These are phyloP conservation scores for Kuschelorhynchus macadamiae DNA, from an alignment of 2,888 invertebrate genomes.

Conservation along the genomic window DNA sequence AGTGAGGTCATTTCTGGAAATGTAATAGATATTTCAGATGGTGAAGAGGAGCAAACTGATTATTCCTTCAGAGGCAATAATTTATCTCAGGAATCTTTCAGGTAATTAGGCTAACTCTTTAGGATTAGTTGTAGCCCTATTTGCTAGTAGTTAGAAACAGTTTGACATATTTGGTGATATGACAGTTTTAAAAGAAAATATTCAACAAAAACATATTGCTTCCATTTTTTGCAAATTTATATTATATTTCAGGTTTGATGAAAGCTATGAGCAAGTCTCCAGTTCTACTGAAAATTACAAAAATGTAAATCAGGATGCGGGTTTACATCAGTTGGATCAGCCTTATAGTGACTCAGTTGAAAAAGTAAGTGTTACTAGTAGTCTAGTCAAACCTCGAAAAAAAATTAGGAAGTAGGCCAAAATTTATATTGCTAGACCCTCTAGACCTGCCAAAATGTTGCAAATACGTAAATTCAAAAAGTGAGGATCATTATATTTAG, in stretches of 20 bases:
- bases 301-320: constrained; percentile 57
- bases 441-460: too few relatives aligned
- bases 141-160: constrained; percentile 4
- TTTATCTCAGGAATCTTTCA: constrained; percentile 53
- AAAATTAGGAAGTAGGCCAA: too few relatives aligned
- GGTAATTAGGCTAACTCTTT: constrained; percentile 44
- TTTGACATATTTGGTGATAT: too few relatives aligned
- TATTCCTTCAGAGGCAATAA: constrained; percentile 58
- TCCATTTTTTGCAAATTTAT: too few relatives aligned
- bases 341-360: constrained; percentile 68
- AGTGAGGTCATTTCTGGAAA: constrained; percentile 53
- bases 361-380: constrained; percentile 64
- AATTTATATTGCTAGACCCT: too few relatives aligned
- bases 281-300: constrained; percentile 66
- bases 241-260: constrained; percentile 59
- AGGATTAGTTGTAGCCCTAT: background rate
- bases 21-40: constrained; percentile 62
- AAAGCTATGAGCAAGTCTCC: constrained; percentile 63
- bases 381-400: too few relatives aligned
- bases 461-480: too few relatives aligned
- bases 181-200: too few relatives aligned
- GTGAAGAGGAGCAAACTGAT: constrained; percentile 60
- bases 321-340: constrained; percentile 65
- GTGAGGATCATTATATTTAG: too few relatives aligned
- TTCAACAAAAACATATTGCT: too few relatives aligned